phyloP scores from a whole-genome alignment of 2,888 invertebrate genomes.

The Luffia ferchaultella region DNA sequence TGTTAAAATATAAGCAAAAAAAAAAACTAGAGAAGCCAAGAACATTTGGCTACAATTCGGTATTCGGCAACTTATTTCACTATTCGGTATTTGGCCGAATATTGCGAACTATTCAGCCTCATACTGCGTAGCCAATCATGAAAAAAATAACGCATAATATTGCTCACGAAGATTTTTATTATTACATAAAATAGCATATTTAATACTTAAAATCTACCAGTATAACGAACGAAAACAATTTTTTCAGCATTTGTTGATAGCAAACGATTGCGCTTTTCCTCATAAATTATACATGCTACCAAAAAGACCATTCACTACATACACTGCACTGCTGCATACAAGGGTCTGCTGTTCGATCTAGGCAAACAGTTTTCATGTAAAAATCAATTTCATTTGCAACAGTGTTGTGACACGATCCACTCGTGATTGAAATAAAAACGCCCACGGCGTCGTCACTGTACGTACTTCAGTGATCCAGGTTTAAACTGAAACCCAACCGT shows the following conservation, averaged over 20 bases:
- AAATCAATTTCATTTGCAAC: conserved; percentile 16
- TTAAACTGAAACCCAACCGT: too few relatives aligned
- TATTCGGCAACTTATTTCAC: not conserved
- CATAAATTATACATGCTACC: not conserved
- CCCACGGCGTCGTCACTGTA: too few relatives aligned
- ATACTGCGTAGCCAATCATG: not conserved
- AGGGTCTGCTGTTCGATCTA: conserved; percentile 15
- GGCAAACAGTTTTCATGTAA: conserved; percentile 17
- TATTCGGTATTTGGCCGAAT: not conserved
- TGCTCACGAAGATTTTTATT: not conserved
- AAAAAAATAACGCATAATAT: not conserved
- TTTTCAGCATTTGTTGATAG: not conserved
- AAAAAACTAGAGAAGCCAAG: not conserved
- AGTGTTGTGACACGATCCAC: too few relatives aligned
- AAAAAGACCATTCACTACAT: not conserved
- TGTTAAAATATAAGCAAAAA: too few relatives aligned
- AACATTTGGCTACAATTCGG: not conserved
- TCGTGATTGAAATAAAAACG: too few relatives aligned
- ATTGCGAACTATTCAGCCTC: not conserved
- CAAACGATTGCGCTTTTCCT: not conserved
- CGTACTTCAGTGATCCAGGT: too few relatives aligned
- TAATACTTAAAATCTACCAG: not conserved
- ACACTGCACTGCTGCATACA: conserved; percentile 14
- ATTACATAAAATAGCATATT: not conserved
- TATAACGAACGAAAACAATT: not conserved